Conservation (phyloP, 2,888 invertebrate genomes). For the Rotaria macrura region DNA sequence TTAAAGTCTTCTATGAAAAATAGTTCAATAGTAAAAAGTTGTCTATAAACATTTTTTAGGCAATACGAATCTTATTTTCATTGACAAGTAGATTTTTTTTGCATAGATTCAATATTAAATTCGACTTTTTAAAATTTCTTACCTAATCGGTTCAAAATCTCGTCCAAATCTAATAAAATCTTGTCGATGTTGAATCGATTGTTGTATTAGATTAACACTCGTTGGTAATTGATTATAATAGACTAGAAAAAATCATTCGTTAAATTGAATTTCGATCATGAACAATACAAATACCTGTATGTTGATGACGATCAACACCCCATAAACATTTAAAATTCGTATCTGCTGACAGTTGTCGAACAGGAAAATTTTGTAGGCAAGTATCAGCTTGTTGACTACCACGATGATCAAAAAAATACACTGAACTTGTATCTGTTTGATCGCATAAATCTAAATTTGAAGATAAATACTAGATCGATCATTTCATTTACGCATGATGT, state of each 20-base stretch:
- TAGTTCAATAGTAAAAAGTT: too few species aligned
- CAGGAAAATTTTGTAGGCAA: not conserved
- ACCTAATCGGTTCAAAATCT: not conserved
- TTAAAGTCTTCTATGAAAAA: too few species aligned
- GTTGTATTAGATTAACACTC: not conserved
- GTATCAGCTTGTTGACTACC: not conserved
- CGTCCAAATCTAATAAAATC: not conserved
- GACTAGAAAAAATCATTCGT: not conserved
- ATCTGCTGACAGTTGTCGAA: not conserved
- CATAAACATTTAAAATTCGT: not conserved
- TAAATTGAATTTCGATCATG: not conserved
- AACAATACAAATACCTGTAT: not conserved
- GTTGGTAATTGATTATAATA: not conserved
- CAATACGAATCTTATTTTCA: too few species aligned
- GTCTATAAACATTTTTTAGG: too few species aligned
- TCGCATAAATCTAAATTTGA: not conserved
- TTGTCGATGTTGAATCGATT: not conserved
- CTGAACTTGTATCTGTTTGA: constrained; percentile 10
- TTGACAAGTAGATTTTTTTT: too few species aligned
- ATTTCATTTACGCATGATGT: not conserved
- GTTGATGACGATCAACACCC: constrained; percentile 3
- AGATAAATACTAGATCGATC: not conserved
- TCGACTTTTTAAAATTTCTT: not conserved
- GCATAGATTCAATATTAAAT: too few species aligned
- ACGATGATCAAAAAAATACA: constrained; percentile 16